These are phyloP conservation scores for Wiebesia pumilae DNA, from an alignment of 1,140 invertebrate species.

Conservation along the genomic window DNA sequence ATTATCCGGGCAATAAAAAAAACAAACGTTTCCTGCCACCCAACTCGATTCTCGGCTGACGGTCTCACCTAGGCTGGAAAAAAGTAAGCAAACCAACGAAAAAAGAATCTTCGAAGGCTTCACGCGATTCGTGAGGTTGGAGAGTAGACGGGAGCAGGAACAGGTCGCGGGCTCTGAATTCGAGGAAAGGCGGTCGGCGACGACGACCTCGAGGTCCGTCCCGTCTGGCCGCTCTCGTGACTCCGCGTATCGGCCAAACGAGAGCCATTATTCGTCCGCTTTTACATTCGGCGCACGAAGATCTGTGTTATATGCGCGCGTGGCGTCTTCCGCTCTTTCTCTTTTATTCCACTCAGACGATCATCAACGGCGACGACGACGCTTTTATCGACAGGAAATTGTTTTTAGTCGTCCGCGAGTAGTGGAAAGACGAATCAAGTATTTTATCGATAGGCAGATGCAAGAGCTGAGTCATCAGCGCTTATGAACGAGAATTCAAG, in stretches of 20 bases:
- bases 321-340: constrained; percentile 39
- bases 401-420: neutral
- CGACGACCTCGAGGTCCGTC: constrained; percentile 27
- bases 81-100: neutral
- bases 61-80: constrained; percentile 1
- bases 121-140: neutral
- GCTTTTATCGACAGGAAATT: constrained; percentile 37
- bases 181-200: constrained; percentile 45
- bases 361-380: neutral
- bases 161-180: constrained; percentile 29
- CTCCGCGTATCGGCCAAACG: neutral
- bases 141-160: neutral
- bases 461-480: neutral
- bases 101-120: constrained; percentile 10
- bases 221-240: neutral
- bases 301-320: neutral
- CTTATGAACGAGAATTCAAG: neutral
- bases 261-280: neutral
- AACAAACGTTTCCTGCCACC: neutral
- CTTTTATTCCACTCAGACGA: neutral
- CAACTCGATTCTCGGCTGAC: neutral
- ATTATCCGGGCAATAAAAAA: neutral
- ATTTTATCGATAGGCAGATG: neutral
- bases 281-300: constrained; percentile 41
- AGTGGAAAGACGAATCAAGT: neutral